Conservation (phyloP, 2,113 vertebrate genomes). For the Semnornis frantzii region DNA sequence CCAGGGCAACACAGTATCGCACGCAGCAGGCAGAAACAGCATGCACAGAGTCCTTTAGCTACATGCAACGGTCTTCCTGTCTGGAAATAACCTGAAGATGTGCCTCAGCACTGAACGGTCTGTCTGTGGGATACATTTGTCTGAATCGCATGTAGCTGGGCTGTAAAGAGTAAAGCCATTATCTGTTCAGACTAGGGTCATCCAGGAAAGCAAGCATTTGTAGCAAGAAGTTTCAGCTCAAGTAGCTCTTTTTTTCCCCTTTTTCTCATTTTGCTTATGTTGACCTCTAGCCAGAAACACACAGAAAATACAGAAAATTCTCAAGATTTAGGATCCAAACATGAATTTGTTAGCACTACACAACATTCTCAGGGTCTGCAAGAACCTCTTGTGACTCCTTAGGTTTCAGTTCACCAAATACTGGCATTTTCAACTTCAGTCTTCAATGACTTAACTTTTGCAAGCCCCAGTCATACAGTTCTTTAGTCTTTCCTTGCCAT, state of each 20-base stretch:
- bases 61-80: not conserved
- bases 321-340: not conserved
- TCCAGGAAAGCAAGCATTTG: not conserved
- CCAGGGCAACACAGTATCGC: not conserved
- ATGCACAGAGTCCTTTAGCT: not conserved
- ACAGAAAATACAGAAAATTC: not conserved
- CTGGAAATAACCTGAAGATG: not conserved
- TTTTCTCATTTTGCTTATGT: not conserved
- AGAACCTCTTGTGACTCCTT: not conserved
- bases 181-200: not conserved
- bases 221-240: not conserved
- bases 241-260: not conserved
- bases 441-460: not conserved
- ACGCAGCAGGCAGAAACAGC: not conserved
- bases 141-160: not conserved
- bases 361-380: not conserved
- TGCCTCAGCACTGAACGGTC: not conserved
- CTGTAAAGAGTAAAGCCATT: not conserved
- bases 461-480: not conserved
- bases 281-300: not conserved
- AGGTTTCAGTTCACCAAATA: not conserved
- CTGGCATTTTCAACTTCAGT: not conserved
- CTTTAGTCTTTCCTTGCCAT: not conserved
- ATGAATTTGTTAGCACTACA: not conserved
- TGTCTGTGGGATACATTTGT: not conserved